Evolutionary conservation across 1,140 invertebrate genomes (phyloP).

Genomic region (Drosophila albomicans): DNA sequence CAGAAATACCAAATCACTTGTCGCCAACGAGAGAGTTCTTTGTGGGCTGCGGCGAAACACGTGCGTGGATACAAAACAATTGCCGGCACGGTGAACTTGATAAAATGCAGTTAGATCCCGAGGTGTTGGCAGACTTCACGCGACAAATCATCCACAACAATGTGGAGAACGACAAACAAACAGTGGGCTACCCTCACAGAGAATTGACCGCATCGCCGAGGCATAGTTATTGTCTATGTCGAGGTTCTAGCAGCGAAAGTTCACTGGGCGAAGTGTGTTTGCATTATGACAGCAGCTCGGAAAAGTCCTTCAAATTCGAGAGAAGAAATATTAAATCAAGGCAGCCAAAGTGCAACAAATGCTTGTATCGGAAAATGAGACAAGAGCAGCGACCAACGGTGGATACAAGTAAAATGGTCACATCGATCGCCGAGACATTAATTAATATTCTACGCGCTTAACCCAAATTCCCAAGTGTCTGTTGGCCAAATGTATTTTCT

Average conservation of each 20-base stretch:
- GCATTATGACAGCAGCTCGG: conserved; percentile 22
- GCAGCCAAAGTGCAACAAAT: too few relatives aligned
- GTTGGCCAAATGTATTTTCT: background rate
- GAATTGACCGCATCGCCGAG: too few relatives aligned
- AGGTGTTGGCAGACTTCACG: conserved; percentile 19
- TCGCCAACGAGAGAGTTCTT: conserved; percentile 14
- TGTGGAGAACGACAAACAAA: background rate
- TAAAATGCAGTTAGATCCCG: conserved; percentile 14
- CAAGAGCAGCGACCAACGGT: background rate
- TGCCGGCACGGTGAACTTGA: conserved; percentile 50
- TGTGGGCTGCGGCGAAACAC: conserved; percentile 36
- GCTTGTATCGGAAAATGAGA: too few relatives aligned
- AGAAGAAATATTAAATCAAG: too few relatives aligned
- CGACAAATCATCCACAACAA: conserved; percentile 60
- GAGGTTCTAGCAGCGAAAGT: conserved; percentile 17
- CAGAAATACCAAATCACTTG: conserved; percentile 2
- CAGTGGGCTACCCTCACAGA: background rate
- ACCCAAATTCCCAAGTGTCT: conserved; percentile 27
- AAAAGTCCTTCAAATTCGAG: background rate
- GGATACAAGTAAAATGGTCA: too few relatives aligned
- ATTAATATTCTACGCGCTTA: conserved; percentile 13
- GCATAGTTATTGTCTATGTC: background rate
- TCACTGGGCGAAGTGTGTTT: conserved; percentile 8
- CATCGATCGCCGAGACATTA: background rate
- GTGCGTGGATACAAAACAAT: conserved; percentile 60